Base-by-base conservation (phyloP, 2,888 invertebrate species). In the Gandaritis pyraliata region DNA sequence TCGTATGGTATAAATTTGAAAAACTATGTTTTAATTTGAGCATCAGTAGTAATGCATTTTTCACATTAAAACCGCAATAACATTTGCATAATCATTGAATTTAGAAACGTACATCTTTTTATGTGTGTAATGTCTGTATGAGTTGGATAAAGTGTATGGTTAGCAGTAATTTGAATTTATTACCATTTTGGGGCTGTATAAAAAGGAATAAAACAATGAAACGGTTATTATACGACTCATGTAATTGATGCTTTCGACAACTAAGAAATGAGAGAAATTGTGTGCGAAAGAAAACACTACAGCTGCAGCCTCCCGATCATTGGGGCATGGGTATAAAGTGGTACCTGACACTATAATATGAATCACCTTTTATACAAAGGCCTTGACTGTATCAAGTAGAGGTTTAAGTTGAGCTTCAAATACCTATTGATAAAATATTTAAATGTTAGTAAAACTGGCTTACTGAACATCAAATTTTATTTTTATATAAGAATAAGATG, bases 21-120 rank as follows among this genome's bases (percentile, higher is more conserved):
- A 33, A 10, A 33, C 33, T 2, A 33, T 33, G 10, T 6, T 33
- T 10, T 23, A 2, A 23, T 23, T 23, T 23, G 6, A 33, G 11
- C 33, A 38, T 12, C 2, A 13, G 2, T 15, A 41, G 15, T 41
- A 8, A 30, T 29, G 29, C 29, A 47, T 2, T 52, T 53, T 57
- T 38, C 11, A 39, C 58, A 43, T 41, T 11, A 47, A 56, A 65
- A 47, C 13, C 49, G 59, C 16, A 48, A 29, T 51, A 30, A 47
- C 29, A 59, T 61, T 59, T 46, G 56, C 55, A 64, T 65, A 58
- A 59, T 58, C 58, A 61, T 60, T 52, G 57, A 47, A 60, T 61
- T 65, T 59, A 53, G 55, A 52, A 33, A 60, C 56, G 36, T 10
- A 36, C 29, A 38, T 39, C 30, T 10, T 36, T 52, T 51, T 57